Percentiles rank a stretch among this genome's conserved stretches.
phyloP scores from a whole-genome alignment of 1,140 invertebrate species.

The Idris sp. region DNA sequence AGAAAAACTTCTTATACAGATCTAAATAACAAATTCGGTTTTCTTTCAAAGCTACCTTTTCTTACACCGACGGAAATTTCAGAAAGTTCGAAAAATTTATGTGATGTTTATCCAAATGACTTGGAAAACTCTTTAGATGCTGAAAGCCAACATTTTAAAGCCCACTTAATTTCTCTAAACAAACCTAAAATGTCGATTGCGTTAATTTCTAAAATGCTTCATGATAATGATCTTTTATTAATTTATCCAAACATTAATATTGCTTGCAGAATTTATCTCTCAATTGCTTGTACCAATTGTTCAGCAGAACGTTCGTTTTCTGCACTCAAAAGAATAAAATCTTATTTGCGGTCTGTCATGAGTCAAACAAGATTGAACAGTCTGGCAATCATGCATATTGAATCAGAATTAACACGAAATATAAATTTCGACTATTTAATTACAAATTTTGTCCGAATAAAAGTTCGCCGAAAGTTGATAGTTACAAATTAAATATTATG shows the following conservation, averaged over 20 bases:
- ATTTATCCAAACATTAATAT: slow-evolving; percentile 37
- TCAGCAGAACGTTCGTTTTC: slow-evolving; percentile 42
- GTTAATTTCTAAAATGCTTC: slow-evolving; percentile 3
- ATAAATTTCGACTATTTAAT: slow-evolving; percentile 31
- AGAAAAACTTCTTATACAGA: neutral
- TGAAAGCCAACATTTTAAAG: slow-evolving; percentile 26
- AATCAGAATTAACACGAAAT: slow-evolving; percentile 19
- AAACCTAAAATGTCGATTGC: slow-evolving; percentile 3
- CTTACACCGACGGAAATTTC: slow-evolving; percentile 12
- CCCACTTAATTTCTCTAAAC: slow-evolving; percentile 18
- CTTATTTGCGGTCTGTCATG: slow-evolving; percentile 33
- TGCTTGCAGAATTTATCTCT: slow-evolving; percentile 32
- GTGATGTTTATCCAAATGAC: slow-evolving; percentile 21
- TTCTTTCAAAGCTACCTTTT: neutral
- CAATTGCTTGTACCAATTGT: slow-evolving; percentile 37
- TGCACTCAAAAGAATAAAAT: slow-evolving; percentile 43
- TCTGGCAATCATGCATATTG: slow-evolving; percentile 39
- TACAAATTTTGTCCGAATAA: slow-evolving; percentile 12
- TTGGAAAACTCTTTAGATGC: slow-evolving; percentile 29
- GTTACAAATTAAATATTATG: too few species aligned
- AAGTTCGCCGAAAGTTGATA: slow-evolving; percentile 4
- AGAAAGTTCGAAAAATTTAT: slow-evolving; percentile 9
- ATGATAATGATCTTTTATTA: neutral
- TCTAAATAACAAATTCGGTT: slow-evolving; percentile 8
- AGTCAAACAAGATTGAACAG: slow-evolving; percentile 36